Base-by-base conservation (phyloP, 2,888 invertebrate species). In the Isotomurus palustris region DNA sequence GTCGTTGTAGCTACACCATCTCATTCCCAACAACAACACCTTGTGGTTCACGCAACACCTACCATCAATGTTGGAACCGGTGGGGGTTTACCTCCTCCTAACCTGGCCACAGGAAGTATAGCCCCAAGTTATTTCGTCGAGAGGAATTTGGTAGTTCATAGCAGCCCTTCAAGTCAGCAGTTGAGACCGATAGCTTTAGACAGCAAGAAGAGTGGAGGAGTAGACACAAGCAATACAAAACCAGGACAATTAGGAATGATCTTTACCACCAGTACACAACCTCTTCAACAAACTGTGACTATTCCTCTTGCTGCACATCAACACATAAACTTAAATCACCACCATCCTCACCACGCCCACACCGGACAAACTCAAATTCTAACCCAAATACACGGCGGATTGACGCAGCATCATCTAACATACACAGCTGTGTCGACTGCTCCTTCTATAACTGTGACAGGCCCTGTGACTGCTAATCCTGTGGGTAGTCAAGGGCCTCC, bases 1-100 rank as follows among this genome's bases (percentile, higher is more conserved):
- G 61, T 69, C 22, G 64, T 68, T 19, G 56, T 69, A 32, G 61
- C 69, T 17, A 49, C 56, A 38, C 49, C 60, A 12, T 22, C 44
- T 49, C 64, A 60, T 56, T 55, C 59, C 50, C 61, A 57, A 43
- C 60, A 62, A 21, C 54, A 48, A 17, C 66, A 66, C 40, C 63
- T 61, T 48, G 28, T 68, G 25, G 64, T 70, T 22, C 68, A 68
- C 55, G 64, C 67, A 52, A 66, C 68, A 52, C 64, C 69, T 35
- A 47, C 47, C 27, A 62, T 68, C 5, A 66, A 54, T 45, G 62
- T 65, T 10, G 64, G 62, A 53, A 17, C 47, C n/a, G 28, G 17
- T 5, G n/a, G 12, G 17, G 58, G 63, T 2, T 41, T 61, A 49
- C 58, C 56, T 24, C 53, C 53, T 24, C 36, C 62, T 14, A 53